Conservation (phyloP, 2,113 vertebrate genomes). For the Chionomys nivalis region DNA sequence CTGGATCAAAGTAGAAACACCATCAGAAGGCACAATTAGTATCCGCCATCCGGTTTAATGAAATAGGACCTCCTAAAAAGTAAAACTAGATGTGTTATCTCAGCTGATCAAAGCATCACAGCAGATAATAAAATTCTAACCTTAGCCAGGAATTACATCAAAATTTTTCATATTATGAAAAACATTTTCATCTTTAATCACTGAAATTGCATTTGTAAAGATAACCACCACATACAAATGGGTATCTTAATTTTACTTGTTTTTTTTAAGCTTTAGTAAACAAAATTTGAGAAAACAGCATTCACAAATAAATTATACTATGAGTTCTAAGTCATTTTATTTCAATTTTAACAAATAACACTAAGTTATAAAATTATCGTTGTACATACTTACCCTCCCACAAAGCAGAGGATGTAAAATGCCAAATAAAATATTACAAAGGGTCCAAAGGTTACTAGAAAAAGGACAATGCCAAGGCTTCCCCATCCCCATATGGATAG, state of each 20-base stretch:
- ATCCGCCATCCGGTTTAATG: slow-evolving; percentile 13
- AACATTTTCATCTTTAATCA: background rate
- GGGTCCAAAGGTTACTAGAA: slow-evolving; percentile 98
- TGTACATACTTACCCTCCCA: slow-evolving; percentile 94
- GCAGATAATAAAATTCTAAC: background rate
- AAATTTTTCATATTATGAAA: slow-evolving; percentile 34
- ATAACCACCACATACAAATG: background rate
- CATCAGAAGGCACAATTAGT: background rate
- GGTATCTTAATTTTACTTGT: slow-evolving; percentile 7
- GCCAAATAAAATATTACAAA: slow-evolving; percentile 99
- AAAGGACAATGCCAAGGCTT: slow-evolving; percentile 96
- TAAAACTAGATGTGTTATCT: slow-evolving; percentile 1
- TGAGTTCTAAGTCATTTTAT: slow-evolving; percentile 14
- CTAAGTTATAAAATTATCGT: slow-evolving; percentile 26
- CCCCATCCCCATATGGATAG: slow-evolving; percentile 99
- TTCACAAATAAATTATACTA: slow-evolving; percentile 61
- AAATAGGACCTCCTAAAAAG: background rate
- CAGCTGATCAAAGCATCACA: background rate
- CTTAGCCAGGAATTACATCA: background rate
- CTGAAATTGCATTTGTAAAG: slow-evolving; percentile 41
- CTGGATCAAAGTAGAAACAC: slow-evolving; percentile 27
- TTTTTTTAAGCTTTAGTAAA: slow-evolving; percentile 37
- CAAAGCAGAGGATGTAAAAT: slow-evolving; percentile 98
- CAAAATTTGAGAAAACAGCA: background rate
- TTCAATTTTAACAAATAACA: slow-evolving; percentile 62